Conservation (phyloP, 2,113 vertebrate species). For the Grantiella picta region DNA sequence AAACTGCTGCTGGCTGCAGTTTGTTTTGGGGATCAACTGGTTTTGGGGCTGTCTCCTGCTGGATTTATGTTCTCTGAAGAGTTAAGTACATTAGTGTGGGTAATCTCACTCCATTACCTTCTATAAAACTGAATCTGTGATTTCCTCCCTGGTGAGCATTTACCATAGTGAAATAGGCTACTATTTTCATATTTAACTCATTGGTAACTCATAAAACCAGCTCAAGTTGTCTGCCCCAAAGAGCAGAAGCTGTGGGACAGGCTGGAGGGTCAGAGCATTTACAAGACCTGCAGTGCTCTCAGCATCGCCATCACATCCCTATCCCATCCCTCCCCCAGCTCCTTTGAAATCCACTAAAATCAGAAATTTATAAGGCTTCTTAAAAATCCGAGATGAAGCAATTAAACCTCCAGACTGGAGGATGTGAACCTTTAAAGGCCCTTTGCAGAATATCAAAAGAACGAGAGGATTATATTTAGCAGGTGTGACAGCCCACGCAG, state of each 20-base stretch:
- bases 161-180: conserved; percentile 15
- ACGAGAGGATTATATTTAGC: conserved; percentile 79
- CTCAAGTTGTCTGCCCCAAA: conserved; percentile 28
- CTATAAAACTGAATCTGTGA: conserved; percentile 60
- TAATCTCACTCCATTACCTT: conserved; percentile 54
- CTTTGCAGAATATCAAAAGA: conserved; percentile 80
- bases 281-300: not conserved
- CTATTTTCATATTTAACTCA: conserved; percentile 62
- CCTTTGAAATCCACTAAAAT: conserved; percentile 74
- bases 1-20: not conserved
- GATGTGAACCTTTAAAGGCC: conserved; percentile 78
- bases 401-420: conserved; percentile 78
- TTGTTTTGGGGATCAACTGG: not conserved
- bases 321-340: not conserved
- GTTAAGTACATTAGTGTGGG: conserved; percentile 7
- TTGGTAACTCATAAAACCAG: conserved; percentile 66
- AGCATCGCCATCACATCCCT: conserved; percentile 32
- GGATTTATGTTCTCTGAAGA: conserved; percentile 43
- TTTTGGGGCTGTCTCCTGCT: not conserved
- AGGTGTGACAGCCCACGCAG: conserved; percentile 76
- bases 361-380: conserved; percentile 77
- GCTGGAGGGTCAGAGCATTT: conserved; percentile 19
- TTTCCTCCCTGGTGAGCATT: conserved; percentile 66
- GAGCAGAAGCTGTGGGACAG: conserved; percentile 23
- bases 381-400: conserved; percentile 74